phyloP scores from a whole-genome alignment of 2,113 vertebrate species.

The Zingel zingel region DNA sequence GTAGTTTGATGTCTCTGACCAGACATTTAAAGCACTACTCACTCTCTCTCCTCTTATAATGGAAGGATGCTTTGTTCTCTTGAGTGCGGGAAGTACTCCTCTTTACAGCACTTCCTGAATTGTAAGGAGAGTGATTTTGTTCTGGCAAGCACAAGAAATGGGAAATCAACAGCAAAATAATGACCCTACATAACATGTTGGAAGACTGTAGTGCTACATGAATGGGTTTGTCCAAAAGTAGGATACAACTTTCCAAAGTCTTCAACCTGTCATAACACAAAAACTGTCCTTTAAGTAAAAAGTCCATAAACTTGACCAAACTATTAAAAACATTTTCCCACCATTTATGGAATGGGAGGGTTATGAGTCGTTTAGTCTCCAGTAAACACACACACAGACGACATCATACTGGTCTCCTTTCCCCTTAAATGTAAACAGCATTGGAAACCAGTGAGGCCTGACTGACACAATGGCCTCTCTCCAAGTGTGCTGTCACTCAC shows the following conservation, averaged over 20 bases:
- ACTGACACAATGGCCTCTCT: slow-evolving; percentile 69
- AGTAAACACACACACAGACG: slow-evolving; percentile 16
- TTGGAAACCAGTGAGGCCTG: slow-evolving; percentile 74
- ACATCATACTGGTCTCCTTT: slow-evolving; percentile 57
- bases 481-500: slow-evolving; percentile 73
- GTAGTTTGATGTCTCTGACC: slow-evolving; percentile 7
- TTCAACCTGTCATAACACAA: not conserved
- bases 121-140: slow-evolving; percentile 8
- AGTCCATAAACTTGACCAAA: not conserved
- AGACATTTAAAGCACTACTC: slow-evolving; percentile 24
- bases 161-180: not conserved
- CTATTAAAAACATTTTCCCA: slow-evolving; percentile 17
- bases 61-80: slow-evolving; percentile 45
- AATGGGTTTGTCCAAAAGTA: not conserved
- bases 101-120: slow-evolving; percentile 53
- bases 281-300: not conserved
- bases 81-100: slow-evolving; percentile 59
- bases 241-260: not conserved
- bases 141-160: not conserved
- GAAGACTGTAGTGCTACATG: not conserved
- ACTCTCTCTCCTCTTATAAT: slow-evolving; percentile 32
- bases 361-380: slow-evolving; percentile 7
- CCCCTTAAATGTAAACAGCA: slow-evolving; percentile 65
- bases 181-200: not conserved
- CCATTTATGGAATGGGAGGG: slow-evolving; percentile 9